Base-by-base conservation (phyloP, 1,140 invertebrate species). In the Trachelipus rathkii region DNA sequence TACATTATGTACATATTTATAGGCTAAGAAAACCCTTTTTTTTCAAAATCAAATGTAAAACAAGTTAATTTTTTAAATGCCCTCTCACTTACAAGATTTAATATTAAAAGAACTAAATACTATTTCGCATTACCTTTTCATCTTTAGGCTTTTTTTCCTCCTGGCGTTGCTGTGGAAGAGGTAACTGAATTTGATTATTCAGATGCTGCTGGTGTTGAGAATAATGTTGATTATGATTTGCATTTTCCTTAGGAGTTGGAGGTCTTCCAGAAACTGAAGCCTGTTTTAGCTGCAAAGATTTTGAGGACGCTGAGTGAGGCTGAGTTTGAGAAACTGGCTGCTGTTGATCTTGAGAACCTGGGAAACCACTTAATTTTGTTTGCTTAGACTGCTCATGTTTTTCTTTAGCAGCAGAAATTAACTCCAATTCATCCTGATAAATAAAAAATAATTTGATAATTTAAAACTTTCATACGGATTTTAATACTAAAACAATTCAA, bases 401-500 rank as follows among this genome's bases (percentile, higher is more conserved):
- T 33, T 76, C 74, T 23, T 66, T 68, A 10, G 74, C 74, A 6
- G 74, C 74, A 11, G 44, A 33, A 15, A 76, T 66, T n/a, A 76
- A 13, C 10, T 76, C 71, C 9, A 44, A 43, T 44, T 77, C 70
- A 15, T 73, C 71, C 68, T 76, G 50, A 50, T 88, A 86, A 76
- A 86, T 87, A 76, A 33, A 76, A 33, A 33, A 6, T 33, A 6
- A 33, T 33, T 33, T 33, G 33, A 33, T 33, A 33, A 3, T 33
- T 33, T 33, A 33, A 1, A 33, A 33, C 33, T 3, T 33, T 33
- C 33, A 33, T 6, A 33, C 1, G 33, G 33, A n/a, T 33, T 33
- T 33, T 6, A 33, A 33, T 6, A 33, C 6, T 33, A 33, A 33
- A 33, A 33, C 33, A 33, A 3, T 33, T 33, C 1, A 33, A 33